phyloP scores from a whole-genome alignment of 2,888 invertebrate species.

The Tenthredo scrophulariae region DNA sequence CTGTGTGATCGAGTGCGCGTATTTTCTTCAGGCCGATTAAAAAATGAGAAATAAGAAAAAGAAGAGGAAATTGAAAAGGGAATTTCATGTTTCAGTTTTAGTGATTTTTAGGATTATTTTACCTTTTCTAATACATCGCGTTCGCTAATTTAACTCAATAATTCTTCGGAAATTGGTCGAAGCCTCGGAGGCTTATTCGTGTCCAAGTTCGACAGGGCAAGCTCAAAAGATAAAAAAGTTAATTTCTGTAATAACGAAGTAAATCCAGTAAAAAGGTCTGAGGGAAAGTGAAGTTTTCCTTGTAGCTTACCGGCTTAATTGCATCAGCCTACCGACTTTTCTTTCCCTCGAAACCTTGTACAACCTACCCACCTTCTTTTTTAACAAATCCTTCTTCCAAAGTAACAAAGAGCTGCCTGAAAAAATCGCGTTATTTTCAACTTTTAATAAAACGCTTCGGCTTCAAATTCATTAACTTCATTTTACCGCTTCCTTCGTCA shows the following conservation, averaged over 20 bases:
- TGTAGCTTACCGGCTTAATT: constrained; percentile 42
- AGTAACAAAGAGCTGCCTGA: background rate
- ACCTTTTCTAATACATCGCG: background rate
- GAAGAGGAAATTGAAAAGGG: background rate
- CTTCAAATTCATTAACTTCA: constrained; percentile 20
- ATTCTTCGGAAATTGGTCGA: background rate
- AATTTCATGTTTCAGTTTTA: background rate
- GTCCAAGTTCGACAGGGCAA: constrained; percentile 1
- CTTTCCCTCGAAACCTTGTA: background rate
- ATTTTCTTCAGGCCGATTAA: background rate
- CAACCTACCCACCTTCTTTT: background rate
- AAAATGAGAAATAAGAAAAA: background rate
- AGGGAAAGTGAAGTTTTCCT: constrained; percentile 22
- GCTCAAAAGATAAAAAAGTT: constrained; percentile 24
- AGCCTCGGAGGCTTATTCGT: background rate
- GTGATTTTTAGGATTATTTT: background rate
- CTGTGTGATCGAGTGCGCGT: constrained; percentile 1
- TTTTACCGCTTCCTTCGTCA: background rate
- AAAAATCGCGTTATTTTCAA: background rate
- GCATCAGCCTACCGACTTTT: constrained; percentile 9
- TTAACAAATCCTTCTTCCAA: background rate
- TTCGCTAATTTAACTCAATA: background rate
- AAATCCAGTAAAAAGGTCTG: background rate
- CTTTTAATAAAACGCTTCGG: constrained; percentile 21
- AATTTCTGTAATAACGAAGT: constrained; percentile 29